Percentiles rank a stretch among this genome's conserved stretches.
phyloP scores from a whole-genome alignment of 1,140 invertebrate genomes.

The Paraescarpia echinospica region DNA sequence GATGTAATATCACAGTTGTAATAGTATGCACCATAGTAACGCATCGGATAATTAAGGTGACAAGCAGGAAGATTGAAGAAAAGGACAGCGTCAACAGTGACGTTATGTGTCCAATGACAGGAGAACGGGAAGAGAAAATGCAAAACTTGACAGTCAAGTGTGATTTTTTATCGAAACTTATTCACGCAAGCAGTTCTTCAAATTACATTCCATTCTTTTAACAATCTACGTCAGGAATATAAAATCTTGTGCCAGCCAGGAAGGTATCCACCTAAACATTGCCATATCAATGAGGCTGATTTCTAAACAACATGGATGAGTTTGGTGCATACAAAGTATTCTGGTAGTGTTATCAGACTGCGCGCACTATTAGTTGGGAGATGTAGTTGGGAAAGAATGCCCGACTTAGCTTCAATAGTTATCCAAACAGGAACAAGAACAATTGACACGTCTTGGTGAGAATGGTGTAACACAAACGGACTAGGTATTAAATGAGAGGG shows the following conservation, averaged over 20 bases:
- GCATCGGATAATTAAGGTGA: background rate
- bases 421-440: background rate
- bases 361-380: background rate
- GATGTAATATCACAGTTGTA: background rate
- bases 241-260: background rate
- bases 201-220: background rate
- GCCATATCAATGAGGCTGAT: background rate
- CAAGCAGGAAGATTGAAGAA: background rate
- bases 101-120: background rate
- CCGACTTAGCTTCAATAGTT: background rate
- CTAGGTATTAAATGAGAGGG: background rate
- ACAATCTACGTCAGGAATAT: background rate
- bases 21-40: background rate
- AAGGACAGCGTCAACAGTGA: background rate
- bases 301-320: background rate
- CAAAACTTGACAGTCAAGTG: background rate
- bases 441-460: background rate
- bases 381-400: background rate
- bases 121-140: background rate
- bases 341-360: background rate
- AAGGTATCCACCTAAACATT: background rate
- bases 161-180: background rate
- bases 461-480: background rate
- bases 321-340: background rate
- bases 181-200: background rate